Evolutionary conservation across 2,888 invertebrate species (phyloP).

Genomic region (Dorcus parallelipipedus): DNA sequence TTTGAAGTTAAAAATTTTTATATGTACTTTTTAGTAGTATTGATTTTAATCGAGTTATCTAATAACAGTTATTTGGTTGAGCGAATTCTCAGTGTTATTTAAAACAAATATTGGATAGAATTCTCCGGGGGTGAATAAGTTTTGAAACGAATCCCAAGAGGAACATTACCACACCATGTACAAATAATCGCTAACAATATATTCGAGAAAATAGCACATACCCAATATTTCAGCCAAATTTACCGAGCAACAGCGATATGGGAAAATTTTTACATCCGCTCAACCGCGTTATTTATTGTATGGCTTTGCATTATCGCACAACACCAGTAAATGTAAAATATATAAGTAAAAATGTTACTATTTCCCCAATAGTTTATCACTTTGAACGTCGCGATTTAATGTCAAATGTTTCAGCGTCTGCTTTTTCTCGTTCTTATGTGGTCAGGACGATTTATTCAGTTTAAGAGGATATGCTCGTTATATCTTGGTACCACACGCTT

Average conservation of each 20-base stretch:
- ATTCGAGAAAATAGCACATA: slow-evolving; percentile 27
- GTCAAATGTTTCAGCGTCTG: too few species aligned
- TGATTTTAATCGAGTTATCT: too few species aligned
- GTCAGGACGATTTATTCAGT: too few species aligned
- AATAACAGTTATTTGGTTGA: too few species aligned
- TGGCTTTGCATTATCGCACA: slow-evolving; percentile 31
- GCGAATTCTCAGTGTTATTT: too few species aligned
- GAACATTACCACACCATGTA: slow-evolving; percentile 9
- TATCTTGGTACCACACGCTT: too few species aligned
- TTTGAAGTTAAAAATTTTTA: too few species aligned
- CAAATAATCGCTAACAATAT: slow-evolving; percentile 30
- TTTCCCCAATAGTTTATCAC: slow-evolving; percentile 8
- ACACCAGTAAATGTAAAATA: slow-evolving; percentile 22
- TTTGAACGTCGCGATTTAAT: slow-evolving; percentile 6
- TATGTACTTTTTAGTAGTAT: too few species aligned
- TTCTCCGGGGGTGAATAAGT: slow-evolving; percentile 27
- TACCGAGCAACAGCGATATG: slow-evolving; percentile 31
- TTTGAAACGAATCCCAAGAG: slow-evolving; percentile 24
- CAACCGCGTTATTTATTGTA: slow-evolving; percentile 32
- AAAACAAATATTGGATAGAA: slow-evolving; percentile 4
- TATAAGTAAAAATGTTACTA: slow-evolving; percentile 16
- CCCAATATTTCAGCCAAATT: slow-evolving; percentile 34
- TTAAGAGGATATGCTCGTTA: too few species aligned
- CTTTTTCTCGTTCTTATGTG: too few species aligned
- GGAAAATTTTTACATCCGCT: slow-evolving; percentile 33